Evolutionary conservation across 1,140 invertebrate genomes (phyloP).

Genomic region (Bombus haemorrhoidalis): DNA sequence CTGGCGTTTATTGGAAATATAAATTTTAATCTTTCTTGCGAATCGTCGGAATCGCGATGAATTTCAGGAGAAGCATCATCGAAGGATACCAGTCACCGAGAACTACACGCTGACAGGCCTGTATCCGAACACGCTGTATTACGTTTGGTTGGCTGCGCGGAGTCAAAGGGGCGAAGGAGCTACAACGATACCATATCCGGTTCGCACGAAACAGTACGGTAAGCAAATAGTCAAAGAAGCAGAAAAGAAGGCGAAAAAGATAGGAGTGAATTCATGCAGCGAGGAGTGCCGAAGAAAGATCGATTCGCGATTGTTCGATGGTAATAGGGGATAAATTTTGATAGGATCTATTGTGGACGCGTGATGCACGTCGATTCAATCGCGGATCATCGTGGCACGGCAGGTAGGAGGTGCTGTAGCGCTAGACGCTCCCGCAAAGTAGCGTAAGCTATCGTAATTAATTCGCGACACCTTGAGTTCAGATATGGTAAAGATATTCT

Average conservation of each 20-base stretch:
- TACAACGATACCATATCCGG: conserved; percentile 95
- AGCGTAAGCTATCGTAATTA: conserved; percentile 73
- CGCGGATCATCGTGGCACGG: conserved; percentile 70
- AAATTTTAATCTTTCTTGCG: background rate
- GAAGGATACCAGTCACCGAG: conserved; percentile 91
- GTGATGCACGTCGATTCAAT: background rate
- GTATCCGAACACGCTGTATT: conserved; percentile 97
- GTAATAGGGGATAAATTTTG: background rate
- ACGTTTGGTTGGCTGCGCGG: conserved; percentile 96
- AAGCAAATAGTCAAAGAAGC: conserved; percentile 83
- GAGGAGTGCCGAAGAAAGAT: conserved; percentile 77
- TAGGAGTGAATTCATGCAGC: conserved; percentile 77
- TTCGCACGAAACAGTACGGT: conserved; percentile 98
- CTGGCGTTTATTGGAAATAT: background rate
- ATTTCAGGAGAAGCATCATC: conserved; percentile 85
- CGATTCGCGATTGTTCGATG: conserved; percentile 60
- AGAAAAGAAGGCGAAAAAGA: conserved; percentile 59
- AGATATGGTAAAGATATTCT: conserved; percentile 17
- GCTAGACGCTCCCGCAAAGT: conserved; percentile 79
- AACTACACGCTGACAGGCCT: conserved; percentile 93
- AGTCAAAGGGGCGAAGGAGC: conserved; percentile 96
- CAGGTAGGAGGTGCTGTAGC: conserved; percentile 80
- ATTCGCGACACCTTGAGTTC: conserved; percentile 56
- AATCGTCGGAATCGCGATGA: background rate
- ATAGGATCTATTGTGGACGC: background rate